Base-by-base conservation (phyloP, 2,888 invertebrate genomes). In the Schrankia costaestrigalis region DNA sequence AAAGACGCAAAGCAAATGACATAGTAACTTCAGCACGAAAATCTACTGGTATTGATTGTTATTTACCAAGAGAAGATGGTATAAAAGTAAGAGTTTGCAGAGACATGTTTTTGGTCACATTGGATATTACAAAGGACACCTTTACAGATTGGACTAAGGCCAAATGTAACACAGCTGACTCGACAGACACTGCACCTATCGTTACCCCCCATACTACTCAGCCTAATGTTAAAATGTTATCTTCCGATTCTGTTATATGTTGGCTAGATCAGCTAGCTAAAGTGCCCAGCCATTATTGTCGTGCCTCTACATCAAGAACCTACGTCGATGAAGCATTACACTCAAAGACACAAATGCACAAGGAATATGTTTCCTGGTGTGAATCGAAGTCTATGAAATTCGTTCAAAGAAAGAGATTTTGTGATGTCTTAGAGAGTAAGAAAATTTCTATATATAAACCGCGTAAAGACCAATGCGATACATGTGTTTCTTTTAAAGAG, bases 401-500 rank as follows among this genome's bases (percentile, higher is more conserved):
- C n/a, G 10, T 10, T 9, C 3, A 14, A 2, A 14, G 26, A 5
- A 26, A 14, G 6, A 9, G n/a, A n/a, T 26, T 26, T 15, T 9
- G 3, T 13, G 2, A n/a, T 14, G 15, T 26, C 5, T 15, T 15
- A n/a, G 15, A 15, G 9, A 9, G n/a, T 13, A 15, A 26, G 15
- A 9, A 26, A 14, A 14, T 26, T 9, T 30, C 40, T 11, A 40
- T 35, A 22, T 25, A 13, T 15, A 28, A 35, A 18, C 36, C 36
- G 31, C 19, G 36, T 15, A 27, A 31, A 27, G 31, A 36, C 14
- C 35, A 41, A 19, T 41, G 35, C 23, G 33, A 35, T 33, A 28
- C 23, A 11, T 29, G 41, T 21, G 33, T 26, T 9, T 25, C 23
- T 26, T 14, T 25, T n/a, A 39, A 42, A 35, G 31, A 27, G 2